Evolutionary conservation across 2,797 vertebrate genomes (phyloP), one percentile per base, ranked within the genome.

Genomic region (Spinus olivaceus): DNA sequence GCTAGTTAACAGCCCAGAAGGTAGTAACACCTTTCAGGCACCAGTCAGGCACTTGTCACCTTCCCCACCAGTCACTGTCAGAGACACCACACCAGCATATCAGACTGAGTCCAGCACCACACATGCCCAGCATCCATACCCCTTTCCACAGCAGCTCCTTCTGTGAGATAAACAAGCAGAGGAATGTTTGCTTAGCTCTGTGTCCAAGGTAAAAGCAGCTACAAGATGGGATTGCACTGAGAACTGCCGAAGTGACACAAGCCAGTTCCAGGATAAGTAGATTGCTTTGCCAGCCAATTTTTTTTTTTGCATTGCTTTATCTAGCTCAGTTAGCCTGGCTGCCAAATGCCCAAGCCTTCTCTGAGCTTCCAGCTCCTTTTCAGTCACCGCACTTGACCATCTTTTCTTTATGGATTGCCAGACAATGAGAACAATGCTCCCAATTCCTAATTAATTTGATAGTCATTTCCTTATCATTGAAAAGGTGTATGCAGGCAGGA

Each of bases 391-490:
- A 88, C 47, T 80, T 80, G 46, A 92, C 50, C 37, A 37, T 74
- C 74, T 73, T 94, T 72, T 60, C 79, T 76, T 77, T 81, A 57
- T 56, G 37, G 73, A 59, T 79, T 86, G 37, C 60, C 85, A 92
- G 89, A 63, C 80, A 80, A 77, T 64, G 53, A 67, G 19, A 90
- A 91, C 56, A 92, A 73, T 50, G 17, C 19, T 94, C 32, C 37
- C 60, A 90, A 35, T 50, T 92, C 56, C 80, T 71, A 88, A 94
- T 90, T 86, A 94, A 90, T 92, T 91, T 47, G 20, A 72, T 47
- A 7, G 53, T 84, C 9, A 64, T 79, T 90, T 88, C 17, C 56
- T 88, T 92, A 85, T 77, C 16, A 1, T 20, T 60, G 46, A 70
- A 94, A 80, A 82, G 57, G 53, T 5, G 0, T n/a, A 41, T 8